Evolutionary conservation across 2,797 vertebrate species (phyloP), one percentile per base, ranked within the genome.

Genomic region (Dendrocincla fuliginosa): DNA sequence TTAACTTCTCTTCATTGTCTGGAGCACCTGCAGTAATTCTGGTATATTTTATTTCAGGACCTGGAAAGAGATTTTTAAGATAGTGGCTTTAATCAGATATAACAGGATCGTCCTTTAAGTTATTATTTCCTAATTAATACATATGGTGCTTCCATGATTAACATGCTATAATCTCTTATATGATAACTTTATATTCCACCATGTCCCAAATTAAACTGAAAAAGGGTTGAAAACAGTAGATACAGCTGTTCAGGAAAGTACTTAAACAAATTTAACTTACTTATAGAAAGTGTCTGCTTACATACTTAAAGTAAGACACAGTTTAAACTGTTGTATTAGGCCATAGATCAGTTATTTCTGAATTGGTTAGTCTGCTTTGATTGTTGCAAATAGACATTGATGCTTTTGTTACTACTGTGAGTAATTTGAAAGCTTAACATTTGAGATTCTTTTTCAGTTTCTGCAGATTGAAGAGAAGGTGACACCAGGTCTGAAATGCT

Each of bases 21-120:
- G 93, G 35, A 25, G 96, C 95, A 59, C 97, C 97, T 59, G 97
- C 87, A 61, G 98, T 98, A 95, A 98, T 97, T 82, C 96, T 96
- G 39, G 98, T 98, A 16, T 98, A 98, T 97, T 98, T 98, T 95
- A 98, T 97, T 97, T 98, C 98, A 81, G 98, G 98, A 78, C 98
- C 98, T 98, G 69, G 67, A 87, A 69, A 44, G 87, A 75, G n/a
- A 19, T 10, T 14, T 68, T 7, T 47, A 10, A 76, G 15, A 65
- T 17, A 55, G 5, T 39, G 11, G 14, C 4, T 82, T 94, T 16
- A 46, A 28, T 35, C 11, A n/a, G 6, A 78, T 65, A 47, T 24
- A 80, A 27, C 2, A 71, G 1, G 10, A 32, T 46, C 49, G 5
- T 3, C 6, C 41, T 63, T 82, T 16, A 77, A 53, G 13, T 28